Percentiles rank a stretch among this genome's conserved stretches.
These are phyloP conservation scores for Tragelaphus strepsiceros DNA, from an alignment of 2,113 vertebrate species.

Conservation along the genomic window DNA sequence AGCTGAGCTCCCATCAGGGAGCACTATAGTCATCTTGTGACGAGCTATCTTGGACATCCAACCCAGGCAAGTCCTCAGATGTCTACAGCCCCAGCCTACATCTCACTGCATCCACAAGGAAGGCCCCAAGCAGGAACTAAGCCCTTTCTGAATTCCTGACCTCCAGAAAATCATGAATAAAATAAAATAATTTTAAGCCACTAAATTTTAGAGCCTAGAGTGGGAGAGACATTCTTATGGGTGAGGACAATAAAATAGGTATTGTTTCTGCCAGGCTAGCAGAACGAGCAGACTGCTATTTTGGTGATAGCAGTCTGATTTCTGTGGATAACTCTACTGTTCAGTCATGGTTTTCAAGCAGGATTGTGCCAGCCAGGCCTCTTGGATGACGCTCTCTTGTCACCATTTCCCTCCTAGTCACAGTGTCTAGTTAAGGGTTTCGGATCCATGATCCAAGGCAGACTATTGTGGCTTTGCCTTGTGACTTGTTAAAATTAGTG, in stretches of 20 bases:
- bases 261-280: neutral
- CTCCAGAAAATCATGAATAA: neutral
- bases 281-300: neutral
- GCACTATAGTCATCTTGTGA: neutral
- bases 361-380: no score
- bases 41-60: no score
- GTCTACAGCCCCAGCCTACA: neutral
- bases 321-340: neutral
- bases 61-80: accelerated
- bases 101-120: neutral
- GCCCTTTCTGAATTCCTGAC: neutral
- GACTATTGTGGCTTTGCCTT: neutral
- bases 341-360: neutral
- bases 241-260: neutral
- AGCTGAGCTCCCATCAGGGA: neutral
- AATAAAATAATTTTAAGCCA: neutral
- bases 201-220: neutral
- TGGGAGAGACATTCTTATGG: neutral
- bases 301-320: neutral
- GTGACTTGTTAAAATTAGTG: neutral
- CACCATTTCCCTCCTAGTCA: no score
- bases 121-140: neutral
- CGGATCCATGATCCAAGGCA: neutral
- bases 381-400: neutral
- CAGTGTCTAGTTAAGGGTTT: neutral